phyloP scores from a whole-genome alignment of 2,797 vertebrate genomes.

The Anniella stebbinsi region DNA sequence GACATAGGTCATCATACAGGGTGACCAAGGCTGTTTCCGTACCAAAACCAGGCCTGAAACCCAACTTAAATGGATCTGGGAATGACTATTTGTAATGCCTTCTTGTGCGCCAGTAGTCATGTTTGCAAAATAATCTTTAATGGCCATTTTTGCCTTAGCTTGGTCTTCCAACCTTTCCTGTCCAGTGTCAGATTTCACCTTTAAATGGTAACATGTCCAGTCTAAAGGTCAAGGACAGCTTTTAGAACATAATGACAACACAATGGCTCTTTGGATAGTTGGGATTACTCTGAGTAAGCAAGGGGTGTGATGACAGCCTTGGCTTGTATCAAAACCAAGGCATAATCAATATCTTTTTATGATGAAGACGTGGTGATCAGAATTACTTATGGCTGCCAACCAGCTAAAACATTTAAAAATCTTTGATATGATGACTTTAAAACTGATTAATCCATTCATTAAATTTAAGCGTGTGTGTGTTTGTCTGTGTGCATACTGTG shows the following conservation, averaged over 20 bases:
- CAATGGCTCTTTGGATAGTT: not conserved
- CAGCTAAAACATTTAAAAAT: not conserved
- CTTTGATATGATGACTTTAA: not conserved
- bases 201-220: not conserved
- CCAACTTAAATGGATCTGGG: too few species aligned
- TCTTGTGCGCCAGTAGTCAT: not conserved
- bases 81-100: conserved; percentile 10
- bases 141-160: not conserved
- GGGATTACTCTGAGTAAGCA: not conserved
- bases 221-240: not conserved
- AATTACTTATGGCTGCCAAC: not conserved
- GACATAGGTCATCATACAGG: too few species aligned
- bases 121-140: not conserved
- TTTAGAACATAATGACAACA: not conserved
- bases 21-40: too few species aligned
- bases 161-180: not conserved
- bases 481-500: too few species aligned
- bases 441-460: not conserved
- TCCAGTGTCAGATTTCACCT: not conserved
- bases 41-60: too few species aligned
- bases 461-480: too few species aligned
- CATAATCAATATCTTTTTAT: not conserved
- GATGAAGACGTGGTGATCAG: not conserved
- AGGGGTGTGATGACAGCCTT: not conserved
- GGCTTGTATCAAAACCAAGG: not conserved